A percentile compares a stretch with the other conserved stretches of the same genome.
Evolutionary conservation across 2,888 invertebrate species (phyloP).

Genomic region (Drosophila lacicola): DNA sequence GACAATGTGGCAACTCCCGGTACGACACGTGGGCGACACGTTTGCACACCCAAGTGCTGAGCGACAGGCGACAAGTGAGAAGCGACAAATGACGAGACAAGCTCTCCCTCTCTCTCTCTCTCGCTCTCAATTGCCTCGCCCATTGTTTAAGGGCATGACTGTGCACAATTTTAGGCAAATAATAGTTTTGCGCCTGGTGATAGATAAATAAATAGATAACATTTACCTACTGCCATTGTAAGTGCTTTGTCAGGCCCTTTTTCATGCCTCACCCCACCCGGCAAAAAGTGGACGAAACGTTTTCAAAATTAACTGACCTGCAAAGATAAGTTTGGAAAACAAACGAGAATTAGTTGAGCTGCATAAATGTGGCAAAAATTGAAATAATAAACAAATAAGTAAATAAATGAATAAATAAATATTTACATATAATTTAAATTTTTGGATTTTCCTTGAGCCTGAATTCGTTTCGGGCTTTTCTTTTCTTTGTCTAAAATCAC

Average conservation of each 20-base stretch:
- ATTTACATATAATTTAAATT: not conserved
- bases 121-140: not conserved
- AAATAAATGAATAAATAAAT: slow-evolving; percentile 5
- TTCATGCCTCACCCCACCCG: not conserved
- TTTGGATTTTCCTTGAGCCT: not conserved
- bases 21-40: slow-evolving; percentile 53
- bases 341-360: slow-evolving; percentile 39
- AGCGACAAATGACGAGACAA: slow-evolving; percentile 28
- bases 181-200: slow-evolving; percentile 5
- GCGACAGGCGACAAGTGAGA: slow-evolving; percentile 35
- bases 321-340: slow-evolving; percentile 51
- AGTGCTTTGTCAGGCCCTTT: not conserved
- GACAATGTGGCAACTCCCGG: not conserved
- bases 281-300: not conserved
- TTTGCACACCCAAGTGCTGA: slow-evolving; percentile 50
- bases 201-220: slow-evolving; percentile 12
- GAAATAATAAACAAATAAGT: too few relatives aligned
- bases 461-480: too few relatives aligned
- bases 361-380: not conserved
- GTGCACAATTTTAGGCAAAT: slow-evolving; percentile 34
- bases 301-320: slow-evolving; percentile 55
- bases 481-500: too few relatives aligned
- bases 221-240: not conserved
- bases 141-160: slow-evolving; percentile 59
- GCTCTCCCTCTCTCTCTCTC: slow-evolving; percentile 4